Evolutionary conservation across 2,797 vertebrate genomes (phyloP), one percentile per base, ranked within the genome.

Genomic region (Xenentodon cancila): DNA sequence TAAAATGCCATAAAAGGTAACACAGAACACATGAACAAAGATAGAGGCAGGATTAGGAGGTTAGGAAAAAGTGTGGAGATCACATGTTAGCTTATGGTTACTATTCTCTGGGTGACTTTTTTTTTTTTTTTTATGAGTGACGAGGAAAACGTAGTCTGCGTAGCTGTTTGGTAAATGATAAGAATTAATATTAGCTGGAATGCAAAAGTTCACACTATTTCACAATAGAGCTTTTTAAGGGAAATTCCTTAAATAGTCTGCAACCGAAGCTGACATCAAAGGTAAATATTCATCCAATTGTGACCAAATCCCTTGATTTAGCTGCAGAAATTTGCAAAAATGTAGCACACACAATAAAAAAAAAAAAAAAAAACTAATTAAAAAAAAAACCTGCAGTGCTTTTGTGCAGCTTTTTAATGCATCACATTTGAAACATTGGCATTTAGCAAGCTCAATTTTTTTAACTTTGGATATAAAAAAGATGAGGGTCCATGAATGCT

Each of bases 1-100:
- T 89, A 92, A 90, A 92, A 82, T 88, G 78, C 81, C 81, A 93
- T 87, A 89, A 91, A 81, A 84, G 43, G 68, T 85, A 77, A 85
- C 75, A 80, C 22, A 60, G 53, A 89, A 88, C 75, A 88, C 80
- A 86, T 73, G 74, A 60, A 72, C 57, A 71, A 73, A 80, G 86
- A 76, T 73, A 89, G 59, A 86, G 63, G 65, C 61, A 73, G 75
- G 58, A 81, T 81, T 67, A 75, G 72, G 77, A 69, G 80, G 65
- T 64, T 40, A 59, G 40, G 58, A 63, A 72, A 58, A 81, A 64
- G 78, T 62, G 68, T n/a, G n/a, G 46, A 56, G 53, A 62, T 66
- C 65, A 74, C 53, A 46, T 65, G 52, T 78, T 82, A 87, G 77
- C 76, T 88, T 81, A 87, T 82, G 79, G 79, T 77, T 71, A 74